Percentiles rank a stretch among this genome's conserved stretches.
phyloP scores from a whole-genome alignment of 1,140 invertebrate species.

The Kradibia gibbosae region DNA sequence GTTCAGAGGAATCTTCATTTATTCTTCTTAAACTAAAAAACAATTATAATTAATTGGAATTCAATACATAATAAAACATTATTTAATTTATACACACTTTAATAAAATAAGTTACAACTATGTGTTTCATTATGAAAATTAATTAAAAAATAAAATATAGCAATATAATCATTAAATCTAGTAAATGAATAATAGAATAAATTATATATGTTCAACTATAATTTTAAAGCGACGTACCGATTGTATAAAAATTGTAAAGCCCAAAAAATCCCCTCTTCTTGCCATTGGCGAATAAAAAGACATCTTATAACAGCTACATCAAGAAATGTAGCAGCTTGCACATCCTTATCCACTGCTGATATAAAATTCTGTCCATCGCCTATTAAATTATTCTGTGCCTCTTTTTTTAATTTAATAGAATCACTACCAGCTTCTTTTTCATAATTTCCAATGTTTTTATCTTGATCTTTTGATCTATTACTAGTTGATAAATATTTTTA shows the following conservation, averaged over 20 bases:
- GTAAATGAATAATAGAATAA: no score
- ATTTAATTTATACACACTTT: no score
- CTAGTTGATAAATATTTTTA: background rate
- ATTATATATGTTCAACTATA: background rate
- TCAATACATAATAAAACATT: background rate
- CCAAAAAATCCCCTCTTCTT: slow-evolving; percentile 98
- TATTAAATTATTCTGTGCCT: slow-evolving; percentile 48
- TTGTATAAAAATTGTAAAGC: slow-evolving; percentile 94
- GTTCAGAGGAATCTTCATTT: slow-evolving; percentile 83
- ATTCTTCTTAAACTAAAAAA: slow-evolving; percentile 82
- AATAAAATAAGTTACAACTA: no score
- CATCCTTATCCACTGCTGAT: slow-evolving; percentile 72
- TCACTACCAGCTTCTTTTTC: slow-evolving; percentile 55
- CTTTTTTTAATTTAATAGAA: slow-evolving; percentile 52
- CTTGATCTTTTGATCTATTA: slow-evolving; percentile 51
- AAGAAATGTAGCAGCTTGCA: slow-evolving; percentile 92
- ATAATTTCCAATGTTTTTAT: slow-evolving; percentile 53
- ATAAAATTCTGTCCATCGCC: slow-evolving; percentile 54
- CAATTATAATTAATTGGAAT: slow-evolving; percentile 1
- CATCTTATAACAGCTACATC: slow-evolving; percentile 97
- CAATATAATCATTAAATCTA: no score
- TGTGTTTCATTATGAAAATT: no score
- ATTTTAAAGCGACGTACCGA: slow-evolving; percentile 74
- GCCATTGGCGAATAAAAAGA: slow-evolving; percentile 97
- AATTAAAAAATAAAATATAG: no score